Evolutionary conservation across 2,888 invertebrate genomes (phyloP).

Genomic region (Aphodius sticticus): DNA sequence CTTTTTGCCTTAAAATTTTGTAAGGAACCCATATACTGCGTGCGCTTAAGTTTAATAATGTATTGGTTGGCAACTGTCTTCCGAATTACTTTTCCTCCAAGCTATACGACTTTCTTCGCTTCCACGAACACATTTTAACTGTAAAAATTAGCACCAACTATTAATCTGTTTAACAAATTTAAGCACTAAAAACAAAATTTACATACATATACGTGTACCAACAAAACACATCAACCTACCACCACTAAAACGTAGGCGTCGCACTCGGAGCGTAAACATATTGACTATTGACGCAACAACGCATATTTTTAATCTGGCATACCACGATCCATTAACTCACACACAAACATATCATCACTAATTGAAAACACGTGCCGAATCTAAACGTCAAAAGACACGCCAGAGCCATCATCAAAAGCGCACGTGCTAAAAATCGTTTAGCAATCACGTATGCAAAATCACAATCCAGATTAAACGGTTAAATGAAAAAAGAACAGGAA

Average conservation of each 20-base stretch:
- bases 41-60: no score
- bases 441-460: neutral
- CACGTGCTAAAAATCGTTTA: neutral
- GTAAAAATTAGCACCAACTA: no score
- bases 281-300: neutral
- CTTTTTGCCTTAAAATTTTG: no score
- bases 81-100: no score
- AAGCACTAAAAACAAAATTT: neutral
- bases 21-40: no score
- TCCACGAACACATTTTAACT: no score
- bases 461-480: neutral
- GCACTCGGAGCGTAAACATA: neutral
- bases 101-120: no score
- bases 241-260: neutral
- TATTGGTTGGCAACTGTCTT: no score
- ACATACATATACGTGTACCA: neutral
- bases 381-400: neutral
- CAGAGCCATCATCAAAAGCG: neutral
- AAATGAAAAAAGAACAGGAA: neutral
- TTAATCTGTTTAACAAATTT: no score
- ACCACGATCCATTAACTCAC: neutral
- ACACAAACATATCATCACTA: neutral
- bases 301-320: neutral
- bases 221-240: neutral
- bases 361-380: neutral